Conservation (phyloP, 2,797 vertebrate genomes). For the Cirrhinus mrigala region DNA sequence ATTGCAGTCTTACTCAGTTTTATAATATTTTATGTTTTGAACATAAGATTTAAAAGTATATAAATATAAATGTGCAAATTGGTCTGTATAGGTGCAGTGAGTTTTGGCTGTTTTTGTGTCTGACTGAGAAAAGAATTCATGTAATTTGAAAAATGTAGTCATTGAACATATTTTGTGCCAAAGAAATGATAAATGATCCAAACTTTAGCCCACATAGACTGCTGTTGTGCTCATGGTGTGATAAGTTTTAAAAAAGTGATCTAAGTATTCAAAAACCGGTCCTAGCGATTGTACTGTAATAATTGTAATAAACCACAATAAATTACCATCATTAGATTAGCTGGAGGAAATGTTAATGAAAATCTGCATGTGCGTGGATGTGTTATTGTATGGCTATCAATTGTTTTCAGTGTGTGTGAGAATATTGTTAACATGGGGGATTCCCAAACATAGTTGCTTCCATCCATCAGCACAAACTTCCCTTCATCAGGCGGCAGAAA, state of each 20-base stretch:
- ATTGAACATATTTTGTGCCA: background rate
- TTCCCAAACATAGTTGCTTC: slow-evolving; percentile 64
- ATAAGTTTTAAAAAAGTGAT: background rate
- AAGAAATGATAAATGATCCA: background rate
- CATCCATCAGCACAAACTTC: slow-evolving; percentile 81
- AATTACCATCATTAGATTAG: background rate
- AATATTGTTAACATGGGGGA: slow-evolving; percentile 52
- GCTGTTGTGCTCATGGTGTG: background rate
- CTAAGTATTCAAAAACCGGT: background rate
- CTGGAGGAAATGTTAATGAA: slow-evolving; percentile 20
- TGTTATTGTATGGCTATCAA: slow-evolving; percentile 38
- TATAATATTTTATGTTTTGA: background rate
- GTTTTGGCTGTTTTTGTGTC: background rate
- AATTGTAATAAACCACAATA: background rate
- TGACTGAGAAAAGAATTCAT: background rate
- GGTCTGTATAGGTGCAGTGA: background rate
- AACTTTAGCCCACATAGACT: background rate
- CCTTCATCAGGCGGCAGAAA: slow-evolving; percentile 77
- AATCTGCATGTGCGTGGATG: slow-evolving; percentile 13
- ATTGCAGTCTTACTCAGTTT: background rate
- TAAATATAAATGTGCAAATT: background rate
- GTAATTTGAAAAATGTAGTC: background rate
- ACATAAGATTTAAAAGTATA: background rate
- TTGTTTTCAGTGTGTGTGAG: slow-evolving; percentile 43
- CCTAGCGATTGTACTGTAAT: background rate